These are phyloP conservation scores for Naja naja DNA, from an alignment of 2,113 vertebrate species.

Conservation along the genomic window DNA sequence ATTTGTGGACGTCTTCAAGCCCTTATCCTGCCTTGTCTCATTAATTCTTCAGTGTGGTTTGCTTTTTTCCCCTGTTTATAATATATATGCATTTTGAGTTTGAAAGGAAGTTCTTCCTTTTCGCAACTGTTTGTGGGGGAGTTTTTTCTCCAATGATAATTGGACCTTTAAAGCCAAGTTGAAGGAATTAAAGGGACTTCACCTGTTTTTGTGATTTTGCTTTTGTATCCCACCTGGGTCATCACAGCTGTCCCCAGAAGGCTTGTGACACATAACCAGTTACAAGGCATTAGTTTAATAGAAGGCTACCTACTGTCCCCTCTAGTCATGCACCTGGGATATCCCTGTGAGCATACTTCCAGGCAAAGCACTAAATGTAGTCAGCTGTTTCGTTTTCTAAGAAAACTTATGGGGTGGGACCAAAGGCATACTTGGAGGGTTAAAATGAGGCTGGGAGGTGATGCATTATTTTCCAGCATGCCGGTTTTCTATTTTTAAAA, in stretches of 20 bases:
- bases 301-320: not conserved
- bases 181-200: too few species aligned
- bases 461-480: not conserved
- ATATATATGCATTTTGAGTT: too few species aligned
- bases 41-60: too few species aligned
- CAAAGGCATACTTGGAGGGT: not conserved
- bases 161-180: too few species aligned
- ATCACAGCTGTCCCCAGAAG: not conserved
- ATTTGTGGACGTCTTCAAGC: too few species aligned
- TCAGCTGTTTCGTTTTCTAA: not conserved
- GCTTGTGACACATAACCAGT: not conserved
- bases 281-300: not conserved
- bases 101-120: too few species aligned
- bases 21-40: too few species aligned
- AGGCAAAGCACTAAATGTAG: not conserved
- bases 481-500: not conserved
- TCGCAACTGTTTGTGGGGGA: too few species aligned
- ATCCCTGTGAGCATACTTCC: not conserved
- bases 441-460: not conserved
- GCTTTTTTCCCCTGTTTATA: too few species aligned
- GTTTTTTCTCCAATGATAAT: too few species aligned
- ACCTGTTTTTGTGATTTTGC: too few species aligned
- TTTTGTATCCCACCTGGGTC: too few species aligned
- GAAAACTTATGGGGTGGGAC: not conserved
- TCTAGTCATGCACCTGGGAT: not conserved